Percentiles rank a stretch among this genome's conserved stretches.
Conservation (phyloP, 2,797 vertebrate species). For the Xiphophorus birchmanni region DNA sequence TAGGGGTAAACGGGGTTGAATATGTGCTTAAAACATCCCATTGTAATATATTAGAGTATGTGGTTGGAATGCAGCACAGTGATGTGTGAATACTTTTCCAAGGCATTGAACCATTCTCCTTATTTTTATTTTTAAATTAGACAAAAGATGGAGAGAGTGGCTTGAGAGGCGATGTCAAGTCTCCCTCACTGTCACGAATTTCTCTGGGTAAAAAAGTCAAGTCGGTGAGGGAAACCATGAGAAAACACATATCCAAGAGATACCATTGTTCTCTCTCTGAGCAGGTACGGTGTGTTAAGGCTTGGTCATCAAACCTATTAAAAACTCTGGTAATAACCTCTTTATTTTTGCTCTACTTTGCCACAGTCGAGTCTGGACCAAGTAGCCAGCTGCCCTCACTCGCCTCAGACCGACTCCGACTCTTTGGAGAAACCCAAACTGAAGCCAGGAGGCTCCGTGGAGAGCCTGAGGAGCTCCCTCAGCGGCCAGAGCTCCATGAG, state of each 20-base stretch:
- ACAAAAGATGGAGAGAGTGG: slow-evolving; percentile 86
- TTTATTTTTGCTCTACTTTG: not conserved
- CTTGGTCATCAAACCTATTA: not conserved
- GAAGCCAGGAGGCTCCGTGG: slow-evolving; percentile 94
- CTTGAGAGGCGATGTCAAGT: slow-evolving; percentile 88
- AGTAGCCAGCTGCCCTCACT: slow-evolving; percentile 83
- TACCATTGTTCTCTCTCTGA: slow-evolving; percentile 89
- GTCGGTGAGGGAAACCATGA: slow-evolving; percentile 97
- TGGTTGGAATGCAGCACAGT: not conserved
- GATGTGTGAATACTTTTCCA: not conserved
- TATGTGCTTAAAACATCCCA: not conserved
- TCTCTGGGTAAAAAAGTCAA: slow-evolving; percentile 97
- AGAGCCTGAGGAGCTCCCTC: slow-evolving; percentile 95
- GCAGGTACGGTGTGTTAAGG: slow-evolving; percentile 81
- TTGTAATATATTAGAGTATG: not conserved
- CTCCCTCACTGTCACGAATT: slow-evolving; percentile 88
- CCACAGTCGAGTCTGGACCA: slow-evolving; percentile 85
- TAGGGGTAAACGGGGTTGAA: not conserved
- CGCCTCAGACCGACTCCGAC: slow-evolving; percentile 80
- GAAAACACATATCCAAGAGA: slow-evolving; percentile 96
- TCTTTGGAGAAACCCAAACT: slow-evolving; percentile 92
- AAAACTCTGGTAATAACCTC: rapidly evolving
- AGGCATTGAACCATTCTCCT: not conserved
- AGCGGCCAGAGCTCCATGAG: slow-evolving; percentile 99
- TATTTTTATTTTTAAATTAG: slow-evolving; percentile 62